A percentile compares a stretch with the other conserved stretches of the same genome.
Evolutionary conservation across 1,140 invertebrate species (phyloP).

Genomic region (Onthophagus taurus): DNA sequence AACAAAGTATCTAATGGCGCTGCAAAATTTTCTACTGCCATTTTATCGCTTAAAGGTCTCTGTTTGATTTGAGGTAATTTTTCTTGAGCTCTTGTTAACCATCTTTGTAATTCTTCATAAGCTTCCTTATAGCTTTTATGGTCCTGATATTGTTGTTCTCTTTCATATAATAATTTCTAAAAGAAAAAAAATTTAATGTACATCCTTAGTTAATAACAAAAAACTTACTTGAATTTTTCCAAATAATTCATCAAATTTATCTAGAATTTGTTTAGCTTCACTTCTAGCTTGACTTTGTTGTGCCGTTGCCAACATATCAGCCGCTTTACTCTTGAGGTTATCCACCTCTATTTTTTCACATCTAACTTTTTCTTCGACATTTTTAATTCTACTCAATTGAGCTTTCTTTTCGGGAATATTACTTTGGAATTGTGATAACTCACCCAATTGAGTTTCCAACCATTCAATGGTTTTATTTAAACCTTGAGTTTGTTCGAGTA

Average conservation of each 20-base stretch:
- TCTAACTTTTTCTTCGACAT: constrained; percentile 77
- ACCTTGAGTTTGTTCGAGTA: constrained; percentile 78
- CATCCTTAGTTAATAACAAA: constrained; percentile 11
- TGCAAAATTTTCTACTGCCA: constrained; percentile 79
- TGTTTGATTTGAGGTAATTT: constrained; percentile 82
- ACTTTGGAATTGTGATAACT: constrained; percentile 64
- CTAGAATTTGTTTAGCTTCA: constrained; percentile 75
- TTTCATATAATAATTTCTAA: constrained; percentile 60
- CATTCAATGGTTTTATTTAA: constrained; percentile 74
- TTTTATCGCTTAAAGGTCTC: constrained; percentile 71
- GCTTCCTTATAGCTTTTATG: constrained; percentile 82
- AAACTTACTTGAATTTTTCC: constrained; percentile 52
- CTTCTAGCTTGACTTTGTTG: constrained; percentile 72
- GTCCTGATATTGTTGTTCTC: constrained; percentile 79
- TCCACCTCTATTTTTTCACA: constrained; percentile 91
- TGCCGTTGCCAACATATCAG: constrained; percentile 78
- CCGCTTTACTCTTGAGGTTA: constrained; percentile 71
- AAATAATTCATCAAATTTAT: constrained; percentile 66
- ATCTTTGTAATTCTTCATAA: constrained; percentile 75
- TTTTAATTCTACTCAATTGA: constrained; percentile 77
- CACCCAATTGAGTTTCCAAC: constrained; percentile 60
- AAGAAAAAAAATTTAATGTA: constrained; percentile 18
- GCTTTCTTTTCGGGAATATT: constrained; percentile 76
- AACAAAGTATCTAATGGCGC: constrained; percentile 75
- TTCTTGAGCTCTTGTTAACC: constrained; percentile 76